A percentile compares a stretch with the other conserved stretches of the same genome.
Evolutionary conservation across 2,797 vertebrate species (phyloP).

Genomic region (Bradypodion pumilum): DNA sequence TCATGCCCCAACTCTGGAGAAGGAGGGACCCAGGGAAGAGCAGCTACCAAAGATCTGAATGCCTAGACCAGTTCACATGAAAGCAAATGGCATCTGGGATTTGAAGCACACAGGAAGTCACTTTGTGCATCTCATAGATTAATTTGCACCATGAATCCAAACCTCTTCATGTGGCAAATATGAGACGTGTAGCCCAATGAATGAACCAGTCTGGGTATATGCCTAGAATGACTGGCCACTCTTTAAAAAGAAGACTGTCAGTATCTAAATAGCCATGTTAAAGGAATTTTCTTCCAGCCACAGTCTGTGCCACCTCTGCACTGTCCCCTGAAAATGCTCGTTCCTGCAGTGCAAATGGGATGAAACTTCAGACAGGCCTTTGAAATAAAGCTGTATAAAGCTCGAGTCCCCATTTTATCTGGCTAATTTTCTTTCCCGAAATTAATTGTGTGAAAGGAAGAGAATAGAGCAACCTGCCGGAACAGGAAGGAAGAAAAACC

Average conservation of each 20-base stretch:
- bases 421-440: slow-evolving; percentile 72
- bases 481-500: slow-evolving; percentile 75
- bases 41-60: not conserved
- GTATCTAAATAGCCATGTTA: not conserved
- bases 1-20: not conserved
- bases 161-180: not conserved
- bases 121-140: not conserved
- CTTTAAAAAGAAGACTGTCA: not conserved
- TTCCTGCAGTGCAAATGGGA: fast-evolving
- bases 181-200: not conserved
- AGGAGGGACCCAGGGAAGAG: not conserved
- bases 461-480: slow-evolving; percentile 70
- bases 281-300: not conserved
- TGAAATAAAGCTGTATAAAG: slow-evolving; percentile 34
- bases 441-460: slow-evolving; percentile 77
- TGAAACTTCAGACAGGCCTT: slow-evolving; percentile 28
- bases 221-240: not conserved
- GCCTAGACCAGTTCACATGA: not conserved
- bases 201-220: not conserved
- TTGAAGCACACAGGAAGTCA: not conserved
- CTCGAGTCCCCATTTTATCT: slow-evolving; percentile 50
- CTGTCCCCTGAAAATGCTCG: not conserved
- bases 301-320: not conserved
- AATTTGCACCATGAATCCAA: not conserved
- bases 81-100: not conserved